Conservation (phyloP, 2,797 vertebrate genomes). For the Artibeus jamaicensis region DNA sequence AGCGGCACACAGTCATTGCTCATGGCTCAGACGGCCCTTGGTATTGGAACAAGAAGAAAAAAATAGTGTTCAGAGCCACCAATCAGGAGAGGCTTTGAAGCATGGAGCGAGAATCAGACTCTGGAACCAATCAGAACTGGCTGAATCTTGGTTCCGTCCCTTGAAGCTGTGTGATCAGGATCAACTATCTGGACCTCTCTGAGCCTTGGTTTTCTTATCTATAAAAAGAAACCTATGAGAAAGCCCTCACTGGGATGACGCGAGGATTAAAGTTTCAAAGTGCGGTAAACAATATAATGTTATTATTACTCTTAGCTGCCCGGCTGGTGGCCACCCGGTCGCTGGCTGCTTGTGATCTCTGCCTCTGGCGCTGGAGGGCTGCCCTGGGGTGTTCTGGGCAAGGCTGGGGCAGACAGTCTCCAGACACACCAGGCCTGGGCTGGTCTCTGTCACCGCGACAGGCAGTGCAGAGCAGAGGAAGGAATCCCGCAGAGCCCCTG, state of each 20-base stretch:
- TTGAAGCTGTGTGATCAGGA: neutral
- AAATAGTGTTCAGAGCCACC: neutral
- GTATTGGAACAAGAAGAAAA: neutral
- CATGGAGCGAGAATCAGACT: neutral
- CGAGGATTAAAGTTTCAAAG: neutral
- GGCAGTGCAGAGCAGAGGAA: neutral
- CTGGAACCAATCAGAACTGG: neutral
- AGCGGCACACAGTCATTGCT: neutral
- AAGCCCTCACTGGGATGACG: neutral
- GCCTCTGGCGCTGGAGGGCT: neutral
- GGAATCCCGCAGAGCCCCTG: neutral
- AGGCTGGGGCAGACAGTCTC: constrained; percentile 42
- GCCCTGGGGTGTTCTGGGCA: neutral
- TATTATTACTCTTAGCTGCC: neutral
- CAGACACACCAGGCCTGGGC: constrained; percentile 45
- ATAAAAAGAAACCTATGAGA: neutral
- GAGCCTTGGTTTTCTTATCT: neutral
- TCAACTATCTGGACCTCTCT: neutral
- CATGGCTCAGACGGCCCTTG: neutral
- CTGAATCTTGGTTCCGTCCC: neutral
- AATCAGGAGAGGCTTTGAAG: neutral
- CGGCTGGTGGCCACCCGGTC: fast-evolving
- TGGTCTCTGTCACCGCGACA: constrained; percentile 65
- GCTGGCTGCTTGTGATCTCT: neutral
- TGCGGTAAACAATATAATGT: neutral